Percentiles rank a stretch among this genome's conserved stretches.
These are phyloP conservation scores for Ectemnius cavifrons DNA, from an alignment of 2,888 invertebrate genomes.

Conservation along the genomic window DNA sequence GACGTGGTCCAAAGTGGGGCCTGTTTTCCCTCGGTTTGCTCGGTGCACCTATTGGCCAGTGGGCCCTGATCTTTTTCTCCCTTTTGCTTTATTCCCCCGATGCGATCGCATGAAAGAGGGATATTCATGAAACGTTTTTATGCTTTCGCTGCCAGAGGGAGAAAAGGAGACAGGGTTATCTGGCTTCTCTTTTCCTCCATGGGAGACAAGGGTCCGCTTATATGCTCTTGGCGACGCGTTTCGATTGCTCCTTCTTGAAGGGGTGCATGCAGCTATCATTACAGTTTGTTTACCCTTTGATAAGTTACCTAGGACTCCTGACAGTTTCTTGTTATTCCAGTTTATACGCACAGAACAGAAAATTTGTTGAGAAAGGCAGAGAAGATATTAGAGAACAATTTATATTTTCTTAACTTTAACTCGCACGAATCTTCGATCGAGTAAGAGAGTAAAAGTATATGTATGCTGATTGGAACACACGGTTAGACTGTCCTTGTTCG, in stretches of 20 bases:
- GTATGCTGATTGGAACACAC: too few species aligned
- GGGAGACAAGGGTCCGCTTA: slow-evolving; percentile 57
- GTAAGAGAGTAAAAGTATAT: too few species aligned
- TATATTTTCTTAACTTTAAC: too few species aligned
- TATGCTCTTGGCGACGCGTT: slow-evolving; percentile 43
- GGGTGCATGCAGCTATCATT: slow-evolving; percentile 37
- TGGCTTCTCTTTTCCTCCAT: not conserved
- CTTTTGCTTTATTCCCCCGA: slow-evolving; percentile 56
- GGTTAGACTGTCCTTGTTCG: too few species aligned
- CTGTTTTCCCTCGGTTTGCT: slow-evolving; percentile 26
- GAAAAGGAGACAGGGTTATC: slow-evolving; percentile 41
- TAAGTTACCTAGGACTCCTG: slow-evolving; percentile 18
- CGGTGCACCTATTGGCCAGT: slow-evolving; percentile 3
- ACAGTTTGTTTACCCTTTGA: slow-evolving; percentile 52
- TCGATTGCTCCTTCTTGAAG: slow-evolving; percentile 30
- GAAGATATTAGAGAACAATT: too few species aligned
- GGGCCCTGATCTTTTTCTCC: slow-evolving; percentile 18
- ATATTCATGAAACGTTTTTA: slow-evolving; percentile 60
- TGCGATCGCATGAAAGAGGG: slow-evolving; percentile 59
- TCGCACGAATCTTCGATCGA: too few species aligned
- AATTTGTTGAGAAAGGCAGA: too few species aligned
- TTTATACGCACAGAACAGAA: not conserved
- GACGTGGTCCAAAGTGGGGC: slow-evolving; percentile 25
- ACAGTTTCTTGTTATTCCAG: not conserved
- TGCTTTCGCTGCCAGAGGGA: slow-evolving; percentile 30